Evolutionary conservation across 2,113 vertebrate genomes (phyloP), one percentile per base, ranked within the genome.

Genomic region (Callipepla squamata): DNA sequence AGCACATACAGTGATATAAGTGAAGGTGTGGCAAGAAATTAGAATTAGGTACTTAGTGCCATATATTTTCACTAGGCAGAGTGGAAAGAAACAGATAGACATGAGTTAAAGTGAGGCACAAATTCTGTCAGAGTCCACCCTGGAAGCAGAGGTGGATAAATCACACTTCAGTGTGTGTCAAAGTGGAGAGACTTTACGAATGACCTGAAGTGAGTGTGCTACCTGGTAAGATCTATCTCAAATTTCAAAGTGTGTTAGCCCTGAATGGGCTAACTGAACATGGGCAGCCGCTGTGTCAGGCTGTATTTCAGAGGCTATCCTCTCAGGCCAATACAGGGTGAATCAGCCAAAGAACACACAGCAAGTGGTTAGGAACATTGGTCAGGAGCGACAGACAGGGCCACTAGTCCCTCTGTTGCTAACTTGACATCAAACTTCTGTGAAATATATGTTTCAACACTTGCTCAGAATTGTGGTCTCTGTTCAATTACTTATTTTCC

Each of bases 21-120:
- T 95, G 96, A 91, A 97, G 95, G 95, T 95, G 92, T 96, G 95
- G 95, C 90, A 95, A 89, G 83, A 95, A 94, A 96, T 89, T 81
- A 94, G 90, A 96, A 83, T 85, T 82, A 89, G 75, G 72, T 76
- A 81, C 83, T 89, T 83, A 85, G 30, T 89, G 68, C 91, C 95
- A 93, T 95, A 97, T 96, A 93, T 66, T 96, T 62, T 34, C 68
- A 87, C 61, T 69, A 89, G 88, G 30, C 16, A 85, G 61, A 89
- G 62, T 47, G 67, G 42, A 89, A 42, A 45, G 53, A 82, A 95
- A 62, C 91, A 97, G 89, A 95, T 93, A 90, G 92, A 59, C 28
- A 30, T 16, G 80, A 94, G 82, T 88, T 74, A 76, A 62, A 84
- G 25, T 15, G 20, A 85, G n/a, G 67, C 69, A 73, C 17, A 68